phyloP scores from a whole-genome alignment of 37 sponge, comb jelly and placozoan genomes.

The Mnemiopsis leidyi region DNA sequence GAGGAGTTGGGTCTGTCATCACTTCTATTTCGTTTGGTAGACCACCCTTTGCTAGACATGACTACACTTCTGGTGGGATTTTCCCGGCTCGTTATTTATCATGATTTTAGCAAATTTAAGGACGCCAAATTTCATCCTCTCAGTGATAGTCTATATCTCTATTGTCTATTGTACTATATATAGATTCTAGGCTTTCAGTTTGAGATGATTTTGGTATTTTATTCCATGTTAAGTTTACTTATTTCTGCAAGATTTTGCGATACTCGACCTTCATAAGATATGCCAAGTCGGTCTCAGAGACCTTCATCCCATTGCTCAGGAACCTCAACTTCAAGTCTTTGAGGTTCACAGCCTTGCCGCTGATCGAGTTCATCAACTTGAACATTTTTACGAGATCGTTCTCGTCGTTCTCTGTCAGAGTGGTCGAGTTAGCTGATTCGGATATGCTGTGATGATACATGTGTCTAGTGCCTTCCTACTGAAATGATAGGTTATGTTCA shows the following conservation, averaged over 20 bases:
- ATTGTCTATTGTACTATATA: no score
- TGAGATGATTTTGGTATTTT: no score
- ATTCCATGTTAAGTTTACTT: no score
- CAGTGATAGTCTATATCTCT: no score
- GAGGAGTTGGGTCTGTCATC: not conserved
- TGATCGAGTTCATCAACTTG: constrained; percentile 58
- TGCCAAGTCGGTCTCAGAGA: not conserved
- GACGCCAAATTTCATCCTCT: no score
- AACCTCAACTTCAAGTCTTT: constrained; percentile 27
- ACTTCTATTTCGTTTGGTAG: not conserved
- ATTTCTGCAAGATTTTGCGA: no score
- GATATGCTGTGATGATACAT: constrained; percentile 64
- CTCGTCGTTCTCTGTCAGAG: constrained; percentile 21
- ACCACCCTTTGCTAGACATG: not conserved
- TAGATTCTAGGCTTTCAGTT: no score
- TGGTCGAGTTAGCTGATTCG: not conserved
- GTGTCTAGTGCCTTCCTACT: not conserved
- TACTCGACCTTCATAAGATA: constrained; percentile 30
- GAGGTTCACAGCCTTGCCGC: not conserved
- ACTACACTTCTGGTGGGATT: not conserved
- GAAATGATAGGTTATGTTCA: not conserved
- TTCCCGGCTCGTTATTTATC: no score
- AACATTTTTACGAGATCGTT: constrained; percentile 50
- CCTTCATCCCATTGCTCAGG: constrained; percentile 38
- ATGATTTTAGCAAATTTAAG: no score